Conservation (phyloP, 2,888 invertebrate genomes). For the Calameuta pallipes region DNA sequence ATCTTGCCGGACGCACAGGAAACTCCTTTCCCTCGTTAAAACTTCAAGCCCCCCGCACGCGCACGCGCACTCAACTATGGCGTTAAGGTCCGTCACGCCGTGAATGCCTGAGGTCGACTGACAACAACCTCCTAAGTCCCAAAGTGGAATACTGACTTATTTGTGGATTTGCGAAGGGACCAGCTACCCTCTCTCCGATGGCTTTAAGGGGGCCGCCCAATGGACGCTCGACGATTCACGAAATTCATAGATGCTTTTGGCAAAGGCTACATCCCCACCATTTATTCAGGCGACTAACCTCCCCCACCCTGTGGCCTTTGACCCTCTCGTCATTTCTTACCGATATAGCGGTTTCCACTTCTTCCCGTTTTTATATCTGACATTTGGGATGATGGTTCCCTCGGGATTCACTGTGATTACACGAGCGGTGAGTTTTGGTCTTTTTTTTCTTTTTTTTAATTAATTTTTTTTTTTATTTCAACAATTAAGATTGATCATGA, state of each 20-base stretch:
- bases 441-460: not conserved
- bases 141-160: slow-evolving; percentile 39
- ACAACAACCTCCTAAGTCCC: slow-evolving; percentile 32
- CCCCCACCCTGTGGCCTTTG: slow-evolving; percentile 3
- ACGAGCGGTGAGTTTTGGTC: not conserved
- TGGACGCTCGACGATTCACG: slow-evolving; percentile 30
- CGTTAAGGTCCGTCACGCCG: slow-evolving; percentile 10
- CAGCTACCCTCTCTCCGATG: slow-evolving; percentile 41
- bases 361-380: not conserved
- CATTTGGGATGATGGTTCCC: not conserved
- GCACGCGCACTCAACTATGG: not conserved
- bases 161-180: slow-evolving; percentile 40
- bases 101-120: slow-evolving; percentile 41
- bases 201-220: slow-evolving; percentile 24
- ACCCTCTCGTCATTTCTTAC: not conserved
- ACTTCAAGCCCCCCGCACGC: not conserved
- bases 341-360: slow-evolving; percentile 3
- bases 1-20: not conserved
- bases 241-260: slow-evolving; percentile 27
- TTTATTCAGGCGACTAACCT: not conserved
- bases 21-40: not conserved
- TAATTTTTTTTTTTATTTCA: not conserved
- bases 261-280: slow-evolving; percentile 14
- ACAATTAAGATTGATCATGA: not conserved
- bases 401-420: not conserved